These are phyloP conservation scores for Chromobotia macracanthus DNA, from an alignment of 2,797 vertebrate genomes.

Conservation along the genomic window DNA sequence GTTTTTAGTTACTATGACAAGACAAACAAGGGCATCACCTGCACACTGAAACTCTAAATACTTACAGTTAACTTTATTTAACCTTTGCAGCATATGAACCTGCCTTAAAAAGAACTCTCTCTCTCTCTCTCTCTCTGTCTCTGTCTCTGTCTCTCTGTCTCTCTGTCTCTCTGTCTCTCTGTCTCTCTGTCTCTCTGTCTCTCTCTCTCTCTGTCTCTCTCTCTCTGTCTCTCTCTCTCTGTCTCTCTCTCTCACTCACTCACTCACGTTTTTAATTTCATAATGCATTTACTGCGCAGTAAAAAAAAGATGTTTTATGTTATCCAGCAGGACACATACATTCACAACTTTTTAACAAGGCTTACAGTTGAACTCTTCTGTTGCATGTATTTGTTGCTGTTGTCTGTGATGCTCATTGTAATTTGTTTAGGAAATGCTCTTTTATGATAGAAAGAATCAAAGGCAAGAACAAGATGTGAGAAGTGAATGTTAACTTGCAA, in stretches of 20 bases:
- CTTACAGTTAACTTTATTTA: not conserved
- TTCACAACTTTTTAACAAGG: not conserved
- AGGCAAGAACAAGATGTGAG: not conserved
- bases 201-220: not conserved
- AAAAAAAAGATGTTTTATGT: too few relatives aligned
- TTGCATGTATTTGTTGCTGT: not conserved
- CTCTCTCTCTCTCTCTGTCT: not conserved
- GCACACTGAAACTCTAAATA: slow-evolving; percentile 8
- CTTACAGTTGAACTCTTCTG: not conserved
- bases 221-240: too few relatives aligned
- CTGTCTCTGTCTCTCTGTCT: too few relatives aligned
- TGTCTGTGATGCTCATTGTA: not conserved
- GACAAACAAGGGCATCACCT: slow-evolving; percentile 22
- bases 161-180: not conserved
- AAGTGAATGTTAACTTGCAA: slow-evolving; percentile 28
- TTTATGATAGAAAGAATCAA: slow-evolving; percentile 10
- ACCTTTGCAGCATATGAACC: not conserved
- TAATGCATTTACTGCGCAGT: too few relatives aligned
- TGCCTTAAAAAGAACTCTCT: slow-evolving; percentile 9
- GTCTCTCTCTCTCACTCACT: too few relatives aligned
- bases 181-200: not conserved
- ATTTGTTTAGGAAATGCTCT: not conserved
- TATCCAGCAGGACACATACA: not conserved
- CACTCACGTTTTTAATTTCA: too few relatives aligned
- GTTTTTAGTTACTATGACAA: slow-evolving; percentile 27